phyloP scores from a whole-genome alignment of 2,888 invertebrate species.

The Drosophila macrospina region DNA sequence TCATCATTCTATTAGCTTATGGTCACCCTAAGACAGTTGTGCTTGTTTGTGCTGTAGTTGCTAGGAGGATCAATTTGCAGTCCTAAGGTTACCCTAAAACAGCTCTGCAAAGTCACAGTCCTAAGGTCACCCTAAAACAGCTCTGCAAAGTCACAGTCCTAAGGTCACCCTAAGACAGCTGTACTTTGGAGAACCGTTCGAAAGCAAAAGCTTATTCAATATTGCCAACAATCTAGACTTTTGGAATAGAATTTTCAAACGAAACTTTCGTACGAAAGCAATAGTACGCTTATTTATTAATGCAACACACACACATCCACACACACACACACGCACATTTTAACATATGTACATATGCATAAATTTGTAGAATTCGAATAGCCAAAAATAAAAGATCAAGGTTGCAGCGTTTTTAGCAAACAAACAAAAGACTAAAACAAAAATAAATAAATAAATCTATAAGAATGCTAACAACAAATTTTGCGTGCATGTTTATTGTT shows the following conservation, averaged over 20 bases:
- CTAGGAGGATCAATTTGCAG: too few relatives aligned
- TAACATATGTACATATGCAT: background rate
- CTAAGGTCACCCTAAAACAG: too few relatives aligned
- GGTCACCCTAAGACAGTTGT: too few relatives aligned
- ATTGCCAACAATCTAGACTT: background rate
- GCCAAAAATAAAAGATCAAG: slow-evolving; percentile 65
- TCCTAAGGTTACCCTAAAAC: too few relatives aligned
- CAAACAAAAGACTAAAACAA: slow-evolving; percentile 41
- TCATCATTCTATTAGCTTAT: too few relatives aligned
- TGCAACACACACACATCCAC: slow-evolving; percentile 2
- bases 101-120: too few relatives aligned
- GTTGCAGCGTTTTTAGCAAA: slow-evolving; percentile 48
- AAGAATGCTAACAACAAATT: slow-evolving; percentile 16
- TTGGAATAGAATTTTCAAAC: background rate
- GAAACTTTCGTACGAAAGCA: too few relatives aligned
- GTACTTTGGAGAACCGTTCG: background rate
- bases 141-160: too few relatives aligned
- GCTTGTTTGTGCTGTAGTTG: too few relatives aligned
- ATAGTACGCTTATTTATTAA: background rate
- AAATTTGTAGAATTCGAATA: slow-evolving; percentile 33
- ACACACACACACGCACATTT: background rate
- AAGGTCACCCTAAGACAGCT: background rate
- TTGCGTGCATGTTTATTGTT: background rate
- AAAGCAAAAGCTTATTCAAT: background rate
- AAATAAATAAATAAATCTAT: slow-evolving; percentile 20